Evolutionary conservation across 2,888 invertebrate genomes (phyloP), one percentile per base, ranked within the genome.

Genomic region (Tenthredo livida): DNA sequence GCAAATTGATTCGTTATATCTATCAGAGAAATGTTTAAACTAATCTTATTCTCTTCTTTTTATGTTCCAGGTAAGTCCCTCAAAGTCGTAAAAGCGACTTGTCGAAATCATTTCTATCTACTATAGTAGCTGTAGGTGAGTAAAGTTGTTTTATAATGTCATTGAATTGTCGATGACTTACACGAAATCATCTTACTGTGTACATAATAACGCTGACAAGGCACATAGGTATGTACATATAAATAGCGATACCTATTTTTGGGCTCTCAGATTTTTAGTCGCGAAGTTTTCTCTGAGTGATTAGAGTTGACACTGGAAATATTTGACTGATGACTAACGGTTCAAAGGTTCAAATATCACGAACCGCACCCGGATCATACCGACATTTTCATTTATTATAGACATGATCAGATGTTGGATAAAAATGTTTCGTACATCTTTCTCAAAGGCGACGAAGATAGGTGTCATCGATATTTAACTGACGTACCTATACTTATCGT

Each of bases 401-500:
- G 37, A 40, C 21, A n/a, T 4, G 25, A 73, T 10, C 15, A 77
- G 29, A 29, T 50, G 77, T 15, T 54, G n/a, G 25, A 29, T 29
- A 54, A 47, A 77, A 50, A 77, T 50, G 7, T 15, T 33, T 37
- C 80, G 10, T 17, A 15, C 33, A 29, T 33, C 15, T 33, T 17
- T 54, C 58, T 78, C 54, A 58, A 54, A 78, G 58, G 58, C 17
- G 80, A 61, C 9, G 61, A 80, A n/a, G 25, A 61, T 61, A 40
- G 29, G 1, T 80, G 61, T 80, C 80, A 80, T 61, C 61, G 80
- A 80, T 61, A 80, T 61, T 37, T 61, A 80, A 61, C 37, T 61
- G 58, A 80, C 77, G 54, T 77, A 29, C 29, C 29, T 29, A 29
- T 29, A 29, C n/a, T n/a, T 29, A 29, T 54, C 29, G 54, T 77